A percentile compares a stretch with the other conserved stretches of the same genome.
Conservation (phyloP, 1,140 invertebrate species). For the Lucilia sericata region DNA sequence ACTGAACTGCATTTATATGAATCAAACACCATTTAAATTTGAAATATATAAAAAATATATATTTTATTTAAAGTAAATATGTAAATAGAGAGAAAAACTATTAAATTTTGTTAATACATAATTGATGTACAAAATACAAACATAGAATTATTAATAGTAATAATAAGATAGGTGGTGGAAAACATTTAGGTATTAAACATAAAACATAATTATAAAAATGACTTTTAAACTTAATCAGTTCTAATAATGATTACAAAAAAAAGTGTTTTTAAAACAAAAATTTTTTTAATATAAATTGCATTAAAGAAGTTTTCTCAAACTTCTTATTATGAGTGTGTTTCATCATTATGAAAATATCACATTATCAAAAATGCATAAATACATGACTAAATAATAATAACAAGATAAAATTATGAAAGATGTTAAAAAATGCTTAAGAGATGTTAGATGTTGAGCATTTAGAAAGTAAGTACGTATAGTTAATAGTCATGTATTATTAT, state of each 20-base stretch:
- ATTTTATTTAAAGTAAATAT: too few species aligned
- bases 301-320: neutral
- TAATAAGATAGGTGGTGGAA: too few species aligned
- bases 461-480: neutral
- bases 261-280: neutral
- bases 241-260: neutral
- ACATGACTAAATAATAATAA: constrained; percentile 44
- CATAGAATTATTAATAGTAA: too few species aligned
- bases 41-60: too few species aligned
- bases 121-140: too few species aligned
- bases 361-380: constrained; percentile 38
- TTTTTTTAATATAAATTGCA: neutral
- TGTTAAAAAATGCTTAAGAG: constrained; percentile 1
- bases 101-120: too few species aligned
- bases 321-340: neutral
- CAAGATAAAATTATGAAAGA: constrained; percentile 28
- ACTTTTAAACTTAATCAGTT: neutral
- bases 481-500: constrained; percentile 23
- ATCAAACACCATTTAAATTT: too few species aligned
- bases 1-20: too few species aligned
- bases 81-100: too few species aligned
- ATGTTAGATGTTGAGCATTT: neutral
- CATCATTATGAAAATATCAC: constrained; percentile 32
- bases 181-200: too few species aligned
- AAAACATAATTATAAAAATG: too few species aligned